A percentile compares a stretch with the other conserved stretches of the same genome.
Conservation (phyloP, 2,797 vertebrate genomes). For the Xenopus petersii region DNA sequence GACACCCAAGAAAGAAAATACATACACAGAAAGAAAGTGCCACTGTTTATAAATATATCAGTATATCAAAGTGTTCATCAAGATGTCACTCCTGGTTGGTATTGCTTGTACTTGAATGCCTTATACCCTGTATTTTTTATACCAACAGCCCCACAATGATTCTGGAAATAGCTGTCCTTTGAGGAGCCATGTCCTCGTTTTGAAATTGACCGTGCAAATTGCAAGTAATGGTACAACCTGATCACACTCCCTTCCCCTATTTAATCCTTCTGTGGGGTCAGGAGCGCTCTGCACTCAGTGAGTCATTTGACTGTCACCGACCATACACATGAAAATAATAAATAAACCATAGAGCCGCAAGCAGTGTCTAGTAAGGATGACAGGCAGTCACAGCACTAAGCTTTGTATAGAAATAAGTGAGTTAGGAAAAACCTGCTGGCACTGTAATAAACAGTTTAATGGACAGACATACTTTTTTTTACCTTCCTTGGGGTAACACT, state of each 20-base stretch:
- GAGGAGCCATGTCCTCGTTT: conserved; percentile 67
- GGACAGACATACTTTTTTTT: conserved; percentile 92
- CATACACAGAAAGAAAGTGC: background rate
- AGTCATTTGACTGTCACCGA: conserved; percentile 86
- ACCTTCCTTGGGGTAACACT: conserved; percentile 95
- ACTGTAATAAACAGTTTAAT: conserved; percentile 99
- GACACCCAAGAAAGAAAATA: too few species aligned
- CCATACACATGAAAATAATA: conserved; percentile 66
- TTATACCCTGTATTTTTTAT: conserved; percentile 5
- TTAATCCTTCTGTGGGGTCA: conserved; percentile 78
- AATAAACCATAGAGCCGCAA: conserved; percentile 66
- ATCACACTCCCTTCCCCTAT: conserved; percentile 78
- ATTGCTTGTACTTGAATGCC: background rate
- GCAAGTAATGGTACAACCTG: conserved; percentile 74
- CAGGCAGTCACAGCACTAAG: conserved; percentile 82
- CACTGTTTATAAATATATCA: background rate
- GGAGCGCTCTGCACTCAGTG: conserved; percentile 74
- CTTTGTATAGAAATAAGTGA: conserved; percentile 88
- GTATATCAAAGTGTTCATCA: background rate
- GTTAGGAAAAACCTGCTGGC: conserved; percentile 96
- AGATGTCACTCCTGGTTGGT: background rate
- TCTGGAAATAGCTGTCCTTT: conserved; percentile 61
- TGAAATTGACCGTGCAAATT: conserved; percentile 77
- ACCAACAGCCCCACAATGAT: conserved; percentile 17
- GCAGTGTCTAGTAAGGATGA: conserved; percentile 84